Conservation (phyloP, 2,888 invertebrate genomes). For the Eurois occulta region DNA sequence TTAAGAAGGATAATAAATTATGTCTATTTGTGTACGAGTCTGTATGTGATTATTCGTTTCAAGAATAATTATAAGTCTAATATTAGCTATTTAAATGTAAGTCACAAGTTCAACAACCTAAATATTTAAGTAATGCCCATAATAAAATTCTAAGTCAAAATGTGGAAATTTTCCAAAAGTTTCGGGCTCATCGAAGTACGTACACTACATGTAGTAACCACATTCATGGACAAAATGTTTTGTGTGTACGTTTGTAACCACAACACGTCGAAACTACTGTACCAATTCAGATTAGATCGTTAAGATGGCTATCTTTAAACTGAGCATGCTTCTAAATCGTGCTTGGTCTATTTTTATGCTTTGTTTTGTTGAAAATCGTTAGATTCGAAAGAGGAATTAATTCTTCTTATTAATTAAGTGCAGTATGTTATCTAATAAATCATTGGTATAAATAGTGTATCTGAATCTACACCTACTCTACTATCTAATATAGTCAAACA, state of each 20-base stretch:
- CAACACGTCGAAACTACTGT: constrained; percentile 42
- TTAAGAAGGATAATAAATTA: background rate
- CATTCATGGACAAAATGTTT: constrained; percentile 18
- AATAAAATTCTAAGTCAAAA: constrained; percentile 26
- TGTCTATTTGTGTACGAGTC: background rate
- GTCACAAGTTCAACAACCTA: background rate
- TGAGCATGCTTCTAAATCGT: constrained; percentile 14
- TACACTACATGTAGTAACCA: constrained; percentile 4
- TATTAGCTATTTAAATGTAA: background rate
- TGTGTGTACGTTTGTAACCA: constrained; percentile 46
- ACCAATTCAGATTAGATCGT: constrained; percentile 43
- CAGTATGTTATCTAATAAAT: background rate
- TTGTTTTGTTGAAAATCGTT: background rate
- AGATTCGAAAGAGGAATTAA: background rate
- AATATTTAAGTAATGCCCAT: background rate
- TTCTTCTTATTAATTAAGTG: background rate
- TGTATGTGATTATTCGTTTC: background rate
- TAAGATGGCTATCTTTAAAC: constrained; percentile 48
- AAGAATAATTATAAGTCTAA: background rate
- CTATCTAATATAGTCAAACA: too few relatives aligned
- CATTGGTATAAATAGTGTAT: background rate
- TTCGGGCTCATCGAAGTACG: background rate
- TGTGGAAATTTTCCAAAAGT: constrained; percentile 32
- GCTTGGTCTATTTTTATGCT: constrained; percentile 17
- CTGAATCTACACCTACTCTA: too few relatives aligned